phyloP scores from a whole-genome alignment of 2,113 vertebrate species.

The Lanius ludovicianus region DNA sequence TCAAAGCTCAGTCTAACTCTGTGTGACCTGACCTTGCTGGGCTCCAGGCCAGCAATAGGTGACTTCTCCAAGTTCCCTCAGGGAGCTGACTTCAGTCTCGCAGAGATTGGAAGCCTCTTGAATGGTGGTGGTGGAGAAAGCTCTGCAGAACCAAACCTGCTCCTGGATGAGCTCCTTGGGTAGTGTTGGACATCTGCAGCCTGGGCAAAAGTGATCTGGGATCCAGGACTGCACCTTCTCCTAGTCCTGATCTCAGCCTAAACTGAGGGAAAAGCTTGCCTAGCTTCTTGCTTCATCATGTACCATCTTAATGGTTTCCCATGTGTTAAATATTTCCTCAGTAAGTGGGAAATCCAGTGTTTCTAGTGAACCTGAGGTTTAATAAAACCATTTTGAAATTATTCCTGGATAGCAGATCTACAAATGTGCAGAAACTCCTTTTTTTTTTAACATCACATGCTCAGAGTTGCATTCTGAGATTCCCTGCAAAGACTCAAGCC shows the following conservation, averaged over 20 bases:
- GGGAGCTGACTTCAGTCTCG: background rate
- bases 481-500: background rate
- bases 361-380: background rate
- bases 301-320: background rate
- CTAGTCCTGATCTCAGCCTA: background rate
- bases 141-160: background rate
- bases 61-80: background rate
- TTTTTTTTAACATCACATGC: background rate
- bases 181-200: background rate
- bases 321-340: background rate
- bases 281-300: background rate
- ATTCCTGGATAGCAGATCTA: slow-evolving; percentile 6
- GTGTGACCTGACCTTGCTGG: background rate
- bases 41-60: background rate
- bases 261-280: background rate
- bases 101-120: background rate
- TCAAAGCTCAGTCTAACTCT: background rate
- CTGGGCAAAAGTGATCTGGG: background rate
- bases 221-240: background rate
- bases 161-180: background rate
- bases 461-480: background rate
- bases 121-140: accelerated
- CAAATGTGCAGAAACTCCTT: background rate
- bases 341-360: background rate
- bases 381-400: background rate